These are phyloP conservation scores for Chorisops tibialis DNA, from an alignment of 2,888 invertebrate genomes.

Conservation along the genomic window DNA sequence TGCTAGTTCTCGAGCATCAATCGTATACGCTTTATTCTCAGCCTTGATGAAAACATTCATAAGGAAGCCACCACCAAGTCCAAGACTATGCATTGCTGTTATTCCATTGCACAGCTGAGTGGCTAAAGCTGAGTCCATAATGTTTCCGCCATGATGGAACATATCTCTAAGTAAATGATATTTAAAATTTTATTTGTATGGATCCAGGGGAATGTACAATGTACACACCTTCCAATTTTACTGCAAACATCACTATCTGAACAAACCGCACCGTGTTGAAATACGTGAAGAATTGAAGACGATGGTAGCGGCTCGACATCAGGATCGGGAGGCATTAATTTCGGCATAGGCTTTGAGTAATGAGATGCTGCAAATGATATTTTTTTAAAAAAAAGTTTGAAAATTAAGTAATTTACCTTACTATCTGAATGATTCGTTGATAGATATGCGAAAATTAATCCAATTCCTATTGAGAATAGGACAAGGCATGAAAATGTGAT, in stretches of 20 bases:
- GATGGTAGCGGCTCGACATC: slow-evolving; percentile 62
- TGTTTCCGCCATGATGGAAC: slow-evolving; percentile 59
- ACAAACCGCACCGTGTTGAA: slow-evolving; percentile 70
- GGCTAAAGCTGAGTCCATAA: slow-evolving; percentile 80
- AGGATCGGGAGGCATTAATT: slow-evolving; percentile 62
- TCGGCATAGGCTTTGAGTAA: slow-evolving; percentile 1
- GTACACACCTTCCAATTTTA: slow-evolving; percentile 65
- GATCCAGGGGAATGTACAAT: not conserved
- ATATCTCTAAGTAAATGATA: no score
- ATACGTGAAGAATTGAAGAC: slow-evolving; percentile 62
- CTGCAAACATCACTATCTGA: slow-evolving; percentile 76
- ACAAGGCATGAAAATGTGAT: not conserved
- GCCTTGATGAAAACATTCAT: slow-evolving; percentile 70
- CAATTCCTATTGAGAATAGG: slow-evolving; percentile 4
- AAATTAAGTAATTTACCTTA: not conserved
- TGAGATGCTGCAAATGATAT: slow-evolving; percentile 1
- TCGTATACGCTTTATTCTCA: slow-evolving; percentile 58
- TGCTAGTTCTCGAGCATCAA: slow-evolving; percentile 74
- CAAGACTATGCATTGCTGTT: slow-evolving; percentile 76
- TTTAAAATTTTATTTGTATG: not conserved
- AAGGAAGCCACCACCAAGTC: slow-evolving; percentile 73
- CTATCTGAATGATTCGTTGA: slow-evolving; percentile 12
- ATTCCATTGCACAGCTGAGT: slow-evolving; percentile 82
- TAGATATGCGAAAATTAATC: slow-evolving; percentile 15
- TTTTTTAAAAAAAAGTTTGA: not conserved